Evolutionary conservation across 2,797 vertebrate genomes (phyloP).

Genomic region (Pseudochaenichthys georgianus): DNA sequence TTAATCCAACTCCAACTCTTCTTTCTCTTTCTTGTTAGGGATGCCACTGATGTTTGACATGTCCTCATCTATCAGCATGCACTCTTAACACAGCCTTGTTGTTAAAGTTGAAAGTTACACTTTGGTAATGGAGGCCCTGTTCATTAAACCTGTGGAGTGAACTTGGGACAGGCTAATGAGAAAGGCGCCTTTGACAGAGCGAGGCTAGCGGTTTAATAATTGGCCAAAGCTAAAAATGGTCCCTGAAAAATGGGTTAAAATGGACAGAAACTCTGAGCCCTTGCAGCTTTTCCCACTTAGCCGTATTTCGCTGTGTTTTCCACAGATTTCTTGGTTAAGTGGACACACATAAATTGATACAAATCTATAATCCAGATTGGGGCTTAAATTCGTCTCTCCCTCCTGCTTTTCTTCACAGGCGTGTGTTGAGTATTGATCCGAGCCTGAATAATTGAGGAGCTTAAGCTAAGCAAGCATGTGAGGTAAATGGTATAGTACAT

Average conservation of each 20-base stretch:
- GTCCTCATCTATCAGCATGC: conserved; percentile 45
- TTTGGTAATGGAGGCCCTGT: conserved; percentile 66
- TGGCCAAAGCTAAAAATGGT: conserved; percentile 52
- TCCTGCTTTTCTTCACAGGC: conserved; percentile 72
- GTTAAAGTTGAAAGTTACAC: conserved; percentile 74
- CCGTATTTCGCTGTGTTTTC: conserved; percentile 68
- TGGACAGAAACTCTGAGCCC: conserved; percentile 53
- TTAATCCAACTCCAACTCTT: conserved; percentile 48
- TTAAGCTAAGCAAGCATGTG: conserved; percentile 79
- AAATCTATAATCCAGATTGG: conserved; percentile 85
- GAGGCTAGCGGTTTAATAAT: conserved; percentile 68
- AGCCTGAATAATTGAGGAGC: conserved; percentile 85
- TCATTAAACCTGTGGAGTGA: conserved; percentile 69
- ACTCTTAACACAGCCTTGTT: conserved; percentile 54
- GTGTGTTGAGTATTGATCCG: conserved; percentile 82
- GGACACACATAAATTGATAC: conserved; percentile 80
- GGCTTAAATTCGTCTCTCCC: conserved; percentile 64
- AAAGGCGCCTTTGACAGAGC: conserved; percentile 68
- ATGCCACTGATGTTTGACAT: conserved; percentile 76
- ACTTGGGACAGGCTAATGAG: conserved; percentile 80
- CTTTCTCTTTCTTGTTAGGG: conserved; percentile 68
- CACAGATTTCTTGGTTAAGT: conserved; percentile 76
- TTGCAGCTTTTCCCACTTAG: conserved; percentile 63
- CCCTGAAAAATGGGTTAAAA: conserved; percentile 66
- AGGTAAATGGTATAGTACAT: conserved; percentile 79